Evolutionary conservation across 1,140 invertebrate species (phyloP).

Genomic region (Aphaenogaster floridana): DNA sequence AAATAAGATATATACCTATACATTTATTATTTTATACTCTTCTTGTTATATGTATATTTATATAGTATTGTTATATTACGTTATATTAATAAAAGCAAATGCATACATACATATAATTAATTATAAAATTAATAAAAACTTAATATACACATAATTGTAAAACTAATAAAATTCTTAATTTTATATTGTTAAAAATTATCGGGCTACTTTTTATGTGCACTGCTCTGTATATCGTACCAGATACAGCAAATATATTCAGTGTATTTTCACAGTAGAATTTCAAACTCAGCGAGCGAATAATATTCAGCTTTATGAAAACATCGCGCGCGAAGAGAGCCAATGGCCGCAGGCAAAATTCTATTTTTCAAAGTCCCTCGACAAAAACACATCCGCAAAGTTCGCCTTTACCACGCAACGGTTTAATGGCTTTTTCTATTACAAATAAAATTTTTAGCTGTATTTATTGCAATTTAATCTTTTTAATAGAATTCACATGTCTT

Average conservation of each 20-base stretch:
- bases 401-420: neutral
- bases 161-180: neutral
- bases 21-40: no score
- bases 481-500: neutral
- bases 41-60: neutral
- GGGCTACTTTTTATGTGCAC: neutral
- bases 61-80: neutral
- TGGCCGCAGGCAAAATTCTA: neutral
- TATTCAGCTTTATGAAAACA: slow-evolving; percentile 18
- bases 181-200: neutral
- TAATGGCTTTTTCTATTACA: neutral
- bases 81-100: no score
- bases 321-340: neutral
- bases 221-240: neutral
- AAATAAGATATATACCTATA: no score
- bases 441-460: neutral
- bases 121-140: neutral
- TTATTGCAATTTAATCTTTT: neutral
- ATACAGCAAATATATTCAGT: neutral
- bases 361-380: neutral
- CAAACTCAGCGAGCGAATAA: neutral
- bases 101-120: neutral
- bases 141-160: neutral
- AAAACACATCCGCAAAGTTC: neutral
- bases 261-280: neutral